A percentile compares a stretch with the other conserved stretches of the same genome.
phyloP scores from a whole-genome alignment of 2,797 vertebrate species.

The Alcedo atthis region DNA sequence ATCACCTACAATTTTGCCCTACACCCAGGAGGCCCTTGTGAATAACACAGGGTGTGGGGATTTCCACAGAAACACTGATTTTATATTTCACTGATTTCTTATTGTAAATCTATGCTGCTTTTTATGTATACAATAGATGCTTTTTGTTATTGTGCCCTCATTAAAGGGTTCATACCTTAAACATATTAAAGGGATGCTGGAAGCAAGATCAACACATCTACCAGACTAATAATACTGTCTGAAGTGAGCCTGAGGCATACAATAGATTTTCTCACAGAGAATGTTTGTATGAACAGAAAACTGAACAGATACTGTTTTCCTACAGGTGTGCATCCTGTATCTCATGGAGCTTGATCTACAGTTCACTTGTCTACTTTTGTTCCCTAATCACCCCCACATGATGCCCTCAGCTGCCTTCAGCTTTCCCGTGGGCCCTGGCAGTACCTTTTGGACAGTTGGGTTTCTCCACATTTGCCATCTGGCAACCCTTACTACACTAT shows the following conservation, averaged over 20 bases:
- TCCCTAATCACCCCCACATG: background rate
- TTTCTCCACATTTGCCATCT: background rate
- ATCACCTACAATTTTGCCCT: background rate
- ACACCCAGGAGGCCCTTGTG: background rate
- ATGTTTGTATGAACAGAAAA: background rate
- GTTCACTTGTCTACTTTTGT: background rate
- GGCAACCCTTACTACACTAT: rapidly evolving
- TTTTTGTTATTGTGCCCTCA: background rate
- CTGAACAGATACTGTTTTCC: background rate
- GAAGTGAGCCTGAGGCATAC: background rate
- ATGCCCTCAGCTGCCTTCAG: background rate
- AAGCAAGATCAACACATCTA: background rate
- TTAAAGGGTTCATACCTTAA: background rate
- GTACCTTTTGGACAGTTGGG: background rate
- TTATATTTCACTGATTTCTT: background rate
- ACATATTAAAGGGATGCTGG: background rate
- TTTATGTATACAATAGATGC: rapidly evolving
- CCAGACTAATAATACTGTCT: background rate
- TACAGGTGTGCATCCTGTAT: background rate
- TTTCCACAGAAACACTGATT: background rate
- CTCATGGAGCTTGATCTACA: rapidly evolving
- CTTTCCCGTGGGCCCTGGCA: background rate
- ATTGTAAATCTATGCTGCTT: background rate
- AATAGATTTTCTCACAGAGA: background rate
- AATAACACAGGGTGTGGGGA: background rate